A percentile compares a stretch with the other conserved stretches of the same genome.
phyloP scores from a whole-genome alignment of 2,888 invertebrate species.

The Dicycla oo region DNA sequence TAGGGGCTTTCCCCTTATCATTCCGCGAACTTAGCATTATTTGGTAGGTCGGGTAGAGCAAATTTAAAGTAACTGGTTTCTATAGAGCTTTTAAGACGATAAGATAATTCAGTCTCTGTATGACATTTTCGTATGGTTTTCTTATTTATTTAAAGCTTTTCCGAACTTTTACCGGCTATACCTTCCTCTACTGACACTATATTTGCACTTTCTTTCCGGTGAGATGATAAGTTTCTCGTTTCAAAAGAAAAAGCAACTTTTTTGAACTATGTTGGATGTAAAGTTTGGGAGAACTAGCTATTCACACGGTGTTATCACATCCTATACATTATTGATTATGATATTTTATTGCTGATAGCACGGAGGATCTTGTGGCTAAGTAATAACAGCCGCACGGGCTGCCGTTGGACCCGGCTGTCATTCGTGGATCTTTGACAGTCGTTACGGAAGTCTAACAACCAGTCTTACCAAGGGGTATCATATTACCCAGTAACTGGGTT shows the following conservation, averaged over 20 bases:
- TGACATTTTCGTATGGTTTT: constrained; percentile 23
- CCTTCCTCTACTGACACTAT: neutral
- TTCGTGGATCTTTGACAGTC: no score
- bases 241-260: constrained; percentile 1
- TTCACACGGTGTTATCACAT: neutral
- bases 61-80: constrained; percentile 36
- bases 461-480: no score
- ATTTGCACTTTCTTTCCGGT: constrained; percentile 47
- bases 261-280: constrained; percentile 4
- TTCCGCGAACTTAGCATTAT: constrained; percentile 24
- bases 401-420: no score
- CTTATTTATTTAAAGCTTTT: constrained; percentile 35
- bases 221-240: constrained; percentile 7
- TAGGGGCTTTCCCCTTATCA: constrained; percentile 33
- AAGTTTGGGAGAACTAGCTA: constrained; percentile 9
- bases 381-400: no score
- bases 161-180: neutral
- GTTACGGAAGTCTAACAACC: no score
- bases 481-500: no score
- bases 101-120: constrained; percentile 22
- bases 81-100: constrained; percentile 33
- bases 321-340: neutral
- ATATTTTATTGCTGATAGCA: neutral
- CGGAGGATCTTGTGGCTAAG: no score
- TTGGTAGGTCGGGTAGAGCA: constrained; percentile 27